Conservation (phyloP, 2,113 vertebrate species). For the Pitta sordida region DNA sequence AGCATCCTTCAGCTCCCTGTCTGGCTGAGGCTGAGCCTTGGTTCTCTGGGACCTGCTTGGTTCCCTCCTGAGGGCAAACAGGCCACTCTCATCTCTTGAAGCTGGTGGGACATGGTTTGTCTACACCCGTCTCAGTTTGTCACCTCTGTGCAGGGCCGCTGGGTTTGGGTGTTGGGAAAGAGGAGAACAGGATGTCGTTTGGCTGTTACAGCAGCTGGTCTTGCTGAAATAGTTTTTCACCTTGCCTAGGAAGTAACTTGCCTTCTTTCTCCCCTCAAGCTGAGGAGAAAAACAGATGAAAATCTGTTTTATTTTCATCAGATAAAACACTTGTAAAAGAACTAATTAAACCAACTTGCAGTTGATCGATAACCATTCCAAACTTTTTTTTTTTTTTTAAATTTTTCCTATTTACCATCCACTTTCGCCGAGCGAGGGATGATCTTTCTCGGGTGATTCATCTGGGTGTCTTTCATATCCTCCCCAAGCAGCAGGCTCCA, state of each 20-base stretch:
- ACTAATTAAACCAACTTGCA: background rate
- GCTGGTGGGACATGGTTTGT: background rate
- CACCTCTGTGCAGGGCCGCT: background rate
- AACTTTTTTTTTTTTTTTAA: background rate
- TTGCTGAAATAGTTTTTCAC: background rate
- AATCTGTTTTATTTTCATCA: background rate
- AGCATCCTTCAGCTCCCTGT: background rate
- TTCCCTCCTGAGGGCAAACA: background rate
- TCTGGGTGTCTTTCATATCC: background rate
- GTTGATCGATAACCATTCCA: background rate
- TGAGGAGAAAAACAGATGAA: no score
- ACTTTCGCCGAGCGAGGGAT: background rate
- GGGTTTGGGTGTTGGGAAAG: background rate
- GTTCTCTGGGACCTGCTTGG: background rate
- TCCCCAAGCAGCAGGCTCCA: background rate
- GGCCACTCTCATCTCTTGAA: background rate
- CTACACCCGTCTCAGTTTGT: background rate
- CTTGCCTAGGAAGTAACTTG: background rate
- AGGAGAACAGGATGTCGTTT: background rate
- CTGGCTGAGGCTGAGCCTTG: background rate
- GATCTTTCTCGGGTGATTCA: conserved; percentile 35
- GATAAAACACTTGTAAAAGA: background rate
- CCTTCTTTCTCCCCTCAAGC: background rate
- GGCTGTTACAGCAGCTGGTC: background rate
- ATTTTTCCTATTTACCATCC: background rate